These are phyloP conservation scores for Corvus moneduloides DNA, from an alignment of 2,113 vertebrate species.

Conservation along the genomic window DNA sequence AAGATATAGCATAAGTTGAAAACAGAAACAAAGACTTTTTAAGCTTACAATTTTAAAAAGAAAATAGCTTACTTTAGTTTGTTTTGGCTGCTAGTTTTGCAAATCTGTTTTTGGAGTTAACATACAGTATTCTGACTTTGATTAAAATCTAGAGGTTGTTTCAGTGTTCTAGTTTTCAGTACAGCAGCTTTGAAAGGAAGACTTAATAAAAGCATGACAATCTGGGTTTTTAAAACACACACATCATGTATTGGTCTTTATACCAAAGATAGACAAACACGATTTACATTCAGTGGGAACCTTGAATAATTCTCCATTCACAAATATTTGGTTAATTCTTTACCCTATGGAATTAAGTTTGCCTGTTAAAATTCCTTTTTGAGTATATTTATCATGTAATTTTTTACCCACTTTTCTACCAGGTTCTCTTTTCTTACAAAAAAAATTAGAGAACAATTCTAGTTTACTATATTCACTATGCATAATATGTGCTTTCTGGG, in stretches of 20 bases:
- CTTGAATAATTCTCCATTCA: neutral
- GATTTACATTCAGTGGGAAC: neutral
- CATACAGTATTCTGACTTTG: neutral
- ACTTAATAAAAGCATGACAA: neutral
- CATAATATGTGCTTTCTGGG: neutral
- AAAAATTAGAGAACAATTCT: neutral
- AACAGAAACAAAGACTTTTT: slow-evolving; percentile 34
- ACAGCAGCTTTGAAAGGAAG: neutral
- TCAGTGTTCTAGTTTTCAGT: slow-evolving; percentile 2
- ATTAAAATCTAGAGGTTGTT: slow-evolving; percentile 26
- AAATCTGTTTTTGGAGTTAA: slow-evolving; percentile 40
- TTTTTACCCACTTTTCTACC: neutral
- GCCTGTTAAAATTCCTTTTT: neutral
- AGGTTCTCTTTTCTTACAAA: neutral
- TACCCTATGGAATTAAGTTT: neutral
- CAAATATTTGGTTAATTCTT: neutral
- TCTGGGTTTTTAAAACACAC: neutral
- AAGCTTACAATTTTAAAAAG: slow-evolving; percentile 13
- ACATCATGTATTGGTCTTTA: neutral
- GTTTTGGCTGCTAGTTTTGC: slow-evolving; percentile 29
- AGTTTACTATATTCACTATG: neutral
- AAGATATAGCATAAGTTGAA: slow-evolving; percentile 31
- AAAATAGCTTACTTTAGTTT: slow-evolving; percentile 10
- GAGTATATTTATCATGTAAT: neutral
- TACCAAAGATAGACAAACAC: neutral